phyloP scores from a whole-genome alignment of 2,113 vertebrate species.

The Ifrita kowaldi region DNA sequence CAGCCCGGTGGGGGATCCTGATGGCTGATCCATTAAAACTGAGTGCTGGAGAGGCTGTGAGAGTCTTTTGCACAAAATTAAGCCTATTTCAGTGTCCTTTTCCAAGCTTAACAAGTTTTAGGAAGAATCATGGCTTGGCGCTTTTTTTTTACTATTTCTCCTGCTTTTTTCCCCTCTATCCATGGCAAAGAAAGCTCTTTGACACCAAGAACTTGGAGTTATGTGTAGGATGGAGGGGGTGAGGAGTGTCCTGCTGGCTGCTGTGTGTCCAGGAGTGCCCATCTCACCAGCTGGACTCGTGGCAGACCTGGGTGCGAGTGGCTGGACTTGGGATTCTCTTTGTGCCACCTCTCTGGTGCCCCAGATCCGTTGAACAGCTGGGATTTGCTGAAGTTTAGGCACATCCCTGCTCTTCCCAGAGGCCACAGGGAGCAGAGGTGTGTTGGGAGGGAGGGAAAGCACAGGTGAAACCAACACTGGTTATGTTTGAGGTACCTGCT shows the following conservation, averaged over 20 bases:
- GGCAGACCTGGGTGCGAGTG: background rate
- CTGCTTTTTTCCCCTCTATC: accelerated
- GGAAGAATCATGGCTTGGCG: background rate
- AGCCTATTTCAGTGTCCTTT: background rate
- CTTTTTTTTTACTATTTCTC: background rate
- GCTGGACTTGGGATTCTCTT: background rate
- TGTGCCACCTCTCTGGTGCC: background rate
- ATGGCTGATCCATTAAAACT: no score
- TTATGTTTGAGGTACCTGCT: background rate
- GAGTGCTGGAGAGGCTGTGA: background rate
- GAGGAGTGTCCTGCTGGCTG: background rate
- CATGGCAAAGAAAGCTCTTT: background rate
- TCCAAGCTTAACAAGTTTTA: background rate
- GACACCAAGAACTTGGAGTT: background rate
- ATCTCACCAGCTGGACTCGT: background rate
- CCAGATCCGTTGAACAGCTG: background rate
- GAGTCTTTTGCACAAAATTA: background rate
- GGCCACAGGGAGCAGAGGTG: background rate
- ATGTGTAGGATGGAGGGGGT: background rate
- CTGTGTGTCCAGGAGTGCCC: background rate
- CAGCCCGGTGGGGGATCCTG: background rate
- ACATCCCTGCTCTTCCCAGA: background rate
- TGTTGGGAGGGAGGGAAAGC: background rate
- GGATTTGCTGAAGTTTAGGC: background rate
- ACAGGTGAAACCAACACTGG: background rate